Base-by-base conservation (phyloP, 2,888 invertebrate genomes). In the Falcaria lacertinaria region DNA sequence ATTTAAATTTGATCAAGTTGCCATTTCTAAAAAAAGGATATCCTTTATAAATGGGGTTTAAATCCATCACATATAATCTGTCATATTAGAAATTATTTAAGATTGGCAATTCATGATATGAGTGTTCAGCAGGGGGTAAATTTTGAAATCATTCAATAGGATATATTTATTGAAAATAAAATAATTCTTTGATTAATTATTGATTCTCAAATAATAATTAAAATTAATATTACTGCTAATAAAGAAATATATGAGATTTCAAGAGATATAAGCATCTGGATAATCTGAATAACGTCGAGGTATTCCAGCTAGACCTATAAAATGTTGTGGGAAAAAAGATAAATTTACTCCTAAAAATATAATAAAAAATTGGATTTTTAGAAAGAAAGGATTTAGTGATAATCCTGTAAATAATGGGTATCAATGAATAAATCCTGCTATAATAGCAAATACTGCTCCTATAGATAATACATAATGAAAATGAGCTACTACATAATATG, bases 401-500 rank as follows among this genome's bases (percentile, higher is more conserved):
- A 93, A 52, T 5, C 94, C 93, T 37, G 91, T 91, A 69, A 94
- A 91, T 87, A 94, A 63, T 0, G 94, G 92, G 33, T 91, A 94
- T 91, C 94, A 95, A 55, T 93, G 91, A 70, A 92, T 88, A 77
- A 95, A 91, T 58, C 94, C 93, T 32, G 90, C 92, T 86, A 95
- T 91, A 90, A 95, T 94, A 34, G 93, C 92, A 90, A 94, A 95
- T 63, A 95, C 93, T 2, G 94, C 94, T 55, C 94, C 95, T 85
- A 95, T 94, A 2, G 94, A 94, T 66, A 95, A 60, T 1, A 95
- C 95, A 90, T 95, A 95, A 73, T 95, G 95, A 64, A 95, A 96
- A 77, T 95, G 95, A 3, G 94, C 94, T 28, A 95, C 94, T 40
- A 95, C 94, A 91, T 95, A 96, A 74, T 95, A 95, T n/a, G 94